phyloP scores from a whole-genome alignment of 2,888 invertebrate species.

The Pediacus dermestoides region DNA sequence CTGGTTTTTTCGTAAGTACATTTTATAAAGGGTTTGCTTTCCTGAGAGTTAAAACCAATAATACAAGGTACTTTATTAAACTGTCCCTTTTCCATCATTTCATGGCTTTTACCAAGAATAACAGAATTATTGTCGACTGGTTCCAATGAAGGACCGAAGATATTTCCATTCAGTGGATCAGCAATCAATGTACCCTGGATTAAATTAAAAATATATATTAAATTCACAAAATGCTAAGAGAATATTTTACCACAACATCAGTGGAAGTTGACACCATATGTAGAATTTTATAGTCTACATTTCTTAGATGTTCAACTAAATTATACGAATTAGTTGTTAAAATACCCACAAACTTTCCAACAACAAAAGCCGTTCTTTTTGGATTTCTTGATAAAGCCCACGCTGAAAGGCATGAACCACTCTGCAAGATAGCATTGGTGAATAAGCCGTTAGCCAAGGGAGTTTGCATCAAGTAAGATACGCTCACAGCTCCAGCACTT shows the following conservation, averaged over 20 bases:
- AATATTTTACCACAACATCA: conserved; percentile 2
- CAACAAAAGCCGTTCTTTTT: neutral
- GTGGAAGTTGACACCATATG: conserved; percentile 22
- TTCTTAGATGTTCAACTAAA: conserved; percentile 22
- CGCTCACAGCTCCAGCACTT: conserved; percentile 25
- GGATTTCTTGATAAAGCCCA: conserved; percentile 23
- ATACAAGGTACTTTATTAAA: conserved; percentile 26
- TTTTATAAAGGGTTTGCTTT: conserved; percentile 18
- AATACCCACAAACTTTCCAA: neutral
- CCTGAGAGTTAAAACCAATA: conserved; percentile 29
- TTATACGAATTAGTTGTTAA: conserved; percentile 14
- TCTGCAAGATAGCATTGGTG: conserved; percentile 31
- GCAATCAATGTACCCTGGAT: conserved; percentile 12
- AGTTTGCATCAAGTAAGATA: conserved; percentile 22
- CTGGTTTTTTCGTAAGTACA: neutral
- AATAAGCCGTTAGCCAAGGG: conserved; percentile 25
- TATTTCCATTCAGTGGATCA: conserved; percentile 23
- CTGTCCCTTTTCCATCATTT: conserved; percentile 21
- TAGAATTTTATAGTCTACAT: conserved; percentile 17
- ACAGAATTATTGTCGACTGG: conserved; percentile 28
- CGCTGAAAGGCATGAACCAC: conserved; percentile 30
- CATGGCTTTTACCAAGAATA: conserved; percentile 24
- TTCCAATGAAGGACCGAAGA: conserved; percentile 28
- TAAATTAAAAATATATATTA: neutral
- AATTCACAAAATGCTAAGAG: neutral